Base-by-base conservation (phyloP, 2,888 invertebrate genomes). In the Netelia virgata region DNA sequence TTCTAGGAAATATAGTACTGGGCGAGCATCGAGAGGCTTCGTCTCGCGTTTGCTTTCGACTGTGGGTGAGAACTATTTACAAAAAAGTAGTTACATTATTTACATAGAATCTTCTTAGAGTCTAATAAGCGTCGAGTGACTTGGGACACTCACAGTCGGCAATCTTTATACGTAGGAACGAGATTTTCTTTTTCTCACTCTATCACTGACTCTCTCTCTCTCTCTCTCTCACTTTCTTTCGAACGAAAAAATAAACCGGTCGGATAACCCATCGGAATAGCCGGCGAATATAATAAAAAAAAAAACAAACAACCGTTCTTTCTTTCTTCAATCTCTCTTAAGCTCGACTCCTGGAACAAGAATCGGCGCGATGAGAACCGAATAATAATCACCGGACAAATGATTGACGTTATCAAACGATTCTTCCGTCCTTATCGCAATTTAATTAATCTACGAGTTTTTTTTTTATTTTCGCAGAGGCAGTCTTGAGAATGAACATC, bases 101-200 rank as follows among this genome's bases (percentile, higher is more conserved):
- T 93, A 93, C 93, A 92, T 87, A 90, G 90, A 90, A 89, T 89
- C 86, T 36, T 90, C 92, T 93, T 92, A 92, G 89, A 85, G 83
- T 89, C 93, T 93, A 93, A 92, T 93, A 93, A 93, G 92, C 92
- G 93, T 93, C 92, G 91, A 91, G 90, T 91, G 92, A 92, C 91
- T 85, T 82, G 83, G 57, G 75, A 82, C 83, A 87, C 84, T 85
- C 87, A 86, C 84, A 85, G 84, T 85, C 84, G 70, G 84, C 84
- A 85, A 82, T 85, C 55, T 79, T 63, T 79, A 72, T 64, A 79
- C 72, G 78, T 85, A 85, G 84, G 84, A 85, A 85, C 84, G 78
- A 85, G 82, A 82, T 82, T 64, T 79, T 74, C 36, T 64, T 77
- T 64, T 66, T 78, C 78, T 79, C 78, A 79, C 79, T 79, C 66